Conservation (phyloP, 2,888 invertebrate species). For the Campoplex nolae region DNA sequence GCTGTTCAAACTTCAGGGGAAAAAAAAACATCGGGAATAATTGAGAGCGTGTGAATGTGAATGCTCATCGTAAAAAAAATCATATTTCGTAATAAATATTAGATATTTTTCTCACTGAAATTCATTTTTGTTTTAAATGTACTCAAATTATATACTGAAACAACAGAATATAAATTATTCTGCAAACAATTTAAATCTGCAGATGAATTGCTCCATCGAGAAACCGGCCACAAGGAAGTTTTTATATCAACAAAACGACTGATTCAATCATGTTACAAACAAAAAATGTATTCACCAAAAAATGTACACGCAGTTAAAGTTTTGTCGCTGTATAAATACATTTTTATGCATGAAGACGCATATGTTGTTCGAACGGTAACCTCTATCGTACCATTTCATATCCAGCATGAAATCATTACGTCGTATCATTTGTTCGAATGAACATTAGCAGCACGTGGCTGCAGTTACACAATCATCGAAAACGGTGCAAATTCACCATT, state of each 20-base stretch:
- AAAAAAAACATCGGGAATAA: not conserved
- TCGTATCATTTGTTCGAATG: conserved; percentile 58
- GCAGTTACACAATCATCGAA: conserved; percentile 63
- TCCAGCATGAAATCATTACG: conserved; percentile 55
- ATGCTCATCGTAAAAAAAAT: not conserved
- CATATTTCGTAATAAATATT: not conserved
- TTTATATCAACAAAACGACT: not conserved
- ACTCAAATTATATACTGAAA: not conserved
- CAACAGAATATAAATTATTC: not conserved
- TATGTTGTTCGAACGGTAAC: conserved; percentile 1
- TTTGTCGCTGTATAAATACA: not conserved
- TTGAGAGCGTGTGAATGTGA: not conserved
- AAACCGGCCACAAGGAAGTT: not conserved
- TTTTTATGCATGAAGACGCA: not conserved
- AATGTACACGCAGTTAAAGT: not conserved
- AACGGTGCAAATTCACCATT: conserved; percentile 64
- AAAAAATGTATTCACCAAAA: not conserved
- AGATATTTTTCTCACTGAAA: not conserved
- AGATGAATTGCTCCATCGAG: not conserved
- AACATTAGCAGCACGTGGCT: conserved; percentile 62
- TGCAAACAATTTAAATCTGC: not conserved
- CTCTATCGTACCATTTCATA: conserved; percentile 35
- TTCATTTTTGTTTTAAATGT: not conserved
- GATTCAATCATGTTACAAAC: not conserved
- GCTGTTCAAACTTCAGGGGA: not conserved